phyloP scores from a whole-genome alignment of 2,888 invertebrate species.

The Cosmorhoe ocellata region DNA sequence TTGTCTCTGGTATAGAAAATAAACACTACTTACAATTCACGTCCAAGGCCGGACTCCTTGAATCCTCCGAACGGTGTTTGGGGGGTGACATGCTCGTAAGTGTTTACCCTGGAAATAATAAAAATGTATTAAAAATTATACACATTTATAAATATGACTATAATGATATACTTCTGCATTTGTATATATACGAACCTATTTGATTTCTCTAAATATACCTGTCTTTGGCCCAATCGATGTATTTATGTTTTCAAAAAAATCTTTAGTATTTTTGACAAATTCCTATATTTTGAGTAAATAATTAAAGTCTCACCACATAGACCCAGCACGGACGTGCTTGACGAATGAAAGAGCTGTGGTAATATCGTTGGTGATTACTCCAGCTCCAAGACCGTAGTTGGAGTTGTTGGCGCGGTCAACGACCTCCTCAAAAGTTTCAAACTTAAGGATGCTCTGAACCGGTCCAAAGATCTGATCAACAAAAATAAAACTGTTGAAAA shows the following conservation, averaged over 20 bases:
- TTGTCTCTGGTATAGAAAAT: too few relatives aligned
- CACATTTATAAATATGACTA: too few relatives aligned
- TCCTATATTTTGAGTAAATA: too few relatives aligned
- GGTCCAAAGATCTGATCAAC: conserved; percentile 92
- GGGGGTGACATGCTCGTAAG: conserved; percentile 85
- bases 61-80: conserved; percentile 95
- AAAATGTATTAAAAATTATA: background rate
- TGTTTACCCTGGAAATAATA: conserved; percentile 84
- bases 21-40: conserved; percentile 88
- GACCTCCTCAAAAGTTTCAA: conserved; percentile 90
- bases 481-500: background rate
- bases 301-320: conserved; percentile 85
- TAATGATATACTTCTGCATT: too few relatives aligned
- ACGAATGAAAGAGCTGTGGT: conserved; percentile 89
- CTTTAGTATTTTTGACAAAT: too few relatives aligned
- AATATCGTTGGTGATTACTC: conserved; percentile 92
- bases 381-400: conserved; percentile 92
- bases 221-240: too few relatives aligned
- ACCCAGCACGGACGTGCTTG: conserved; percentile 90
- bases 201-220: too few relatives aligned
- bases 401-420: conserved; percentile 93
- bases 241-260: background rate
- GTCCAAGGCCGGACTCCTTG: conserved; percentile 92
- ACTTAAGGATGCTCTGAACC: conserved; percentile 93
- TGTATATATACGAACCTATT: too few relatives aligned